These are phyloP conservation scores for Pseudococcus longispinus DNA, from an alignment of 2,888 invertebrate species.

Conservation along the genomic window DNA sequence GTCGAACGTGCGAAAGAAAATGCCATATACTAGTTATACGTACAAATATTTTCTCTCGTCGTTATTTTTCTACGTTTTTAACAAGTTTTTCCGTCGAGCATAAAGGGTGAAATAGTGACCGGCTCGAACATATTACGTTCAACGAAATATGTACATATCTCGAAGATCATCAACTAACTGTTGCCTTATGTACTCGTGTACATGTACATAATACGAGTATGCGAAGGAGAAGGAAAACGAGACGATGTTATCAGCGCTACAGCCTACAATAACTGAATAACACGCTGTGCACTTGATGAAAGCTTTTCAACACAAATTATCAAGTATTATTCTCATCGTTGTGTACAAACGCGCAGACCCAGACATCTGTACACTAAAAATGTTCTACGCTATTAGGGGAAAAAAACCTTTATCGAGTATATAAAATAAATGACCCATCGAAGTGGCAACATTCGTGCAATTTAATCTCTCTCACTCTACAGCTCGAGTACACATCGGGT, in stretches of 20 bases:
- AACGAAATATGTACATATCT: neutral
- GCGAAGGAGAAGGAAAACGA: neutral
- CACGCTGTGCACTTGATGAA: neutral
- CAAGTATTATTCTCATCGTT: neutral
- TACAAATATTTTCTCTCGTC: neutral
- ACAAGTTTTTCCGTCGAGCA: neutral
- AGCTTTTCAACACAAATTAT: neutral
- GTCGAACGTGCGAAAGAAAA: neutral
- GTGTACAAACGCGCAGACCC: neutral
- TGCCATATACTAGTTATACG: neutral
- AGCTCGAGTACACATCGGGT: neutral
- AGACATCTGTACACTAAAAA: neutral
- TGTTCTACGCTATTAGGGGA: neutral
- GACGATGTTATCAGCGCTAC: neutral
- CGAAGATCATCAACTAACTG: slow-evolving; percentile 5
- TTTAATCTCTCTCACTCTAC: neutral
- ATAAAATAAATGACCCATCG: neutral
- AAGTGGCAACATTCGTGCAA: neutral
- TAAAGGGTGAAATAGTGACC: neutral
- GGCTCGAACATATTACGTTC: neutral
- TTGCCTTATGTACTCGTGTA: neutral
- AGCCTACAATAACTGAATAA: neutral
- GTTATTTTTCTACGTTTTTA: neutral
- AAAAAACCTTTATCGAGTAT: neutral
- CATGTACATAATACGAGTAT: too few relatives aligned